Base-by-base conservation (phyloP, 2,113 vertebrate genomes). In the Nothoprocta pentlandii region DNA sequence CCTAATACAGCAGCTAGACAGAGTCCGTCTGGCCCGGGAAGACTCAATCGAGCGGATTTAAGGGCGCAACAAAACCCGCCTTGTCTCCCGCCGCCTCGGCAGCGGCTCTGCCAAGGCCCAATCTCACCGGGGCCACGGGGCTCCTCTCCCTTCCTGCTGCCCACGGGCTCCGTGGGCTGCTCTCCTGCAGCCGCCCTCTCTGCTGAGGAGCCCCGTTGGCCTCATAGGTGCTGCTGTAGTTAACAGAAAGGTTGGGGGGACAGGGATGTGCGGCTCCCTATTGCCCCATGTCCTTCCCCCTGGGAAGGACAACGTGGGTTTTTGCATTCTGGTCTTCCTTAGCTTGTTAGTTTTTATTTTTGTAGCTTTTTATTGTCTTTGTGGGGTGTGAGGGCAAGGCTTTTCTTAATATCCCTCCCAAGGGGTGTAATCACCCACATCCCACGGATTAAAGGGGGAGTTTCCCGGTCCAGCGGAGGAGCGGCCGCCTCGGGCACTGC, bases 101-200 rank as follows among this genome's bases (percentile, higher is more conserved):
- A 16, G 47, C 21, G 47, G 19, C 47, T 47, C 36, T 39, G n/a
- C 53, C 10, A 2, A 22, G 23, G 62, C 28, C n/a, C 44, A 19
- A 26, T 64, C 36, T 16, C 4, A 15, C 32, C 20, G 13, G 1
- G 1, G 20, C 47, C 12, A 0, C 6, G 30, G 16, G 34, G 42
- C 71, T 58, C 14, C 44, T 16, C 2, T 34, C 26, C 12, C 10
- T 2, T 14, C 16, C 54, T 56, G 26, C 28, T 15, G 23, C 6
- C 47, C 11, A 10, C 20, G 6, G 46, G 7, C 46, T 0, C 7
- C 0, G 32, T 7, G 39, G 26, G 16, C 4, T 67, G n/a, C 49
- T 26, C 2, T 42, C 36, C 20, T 0, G 41, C 5, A 22, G 62
- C 36, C 0, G 2, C 3, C 19, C 1, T 10, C 3, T 6, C 22